These are phyloP conservation scores for Mobula birostris DNA, from an alignment of 2,113 vertebrate species.

Conservation along the genomic window DNA sequence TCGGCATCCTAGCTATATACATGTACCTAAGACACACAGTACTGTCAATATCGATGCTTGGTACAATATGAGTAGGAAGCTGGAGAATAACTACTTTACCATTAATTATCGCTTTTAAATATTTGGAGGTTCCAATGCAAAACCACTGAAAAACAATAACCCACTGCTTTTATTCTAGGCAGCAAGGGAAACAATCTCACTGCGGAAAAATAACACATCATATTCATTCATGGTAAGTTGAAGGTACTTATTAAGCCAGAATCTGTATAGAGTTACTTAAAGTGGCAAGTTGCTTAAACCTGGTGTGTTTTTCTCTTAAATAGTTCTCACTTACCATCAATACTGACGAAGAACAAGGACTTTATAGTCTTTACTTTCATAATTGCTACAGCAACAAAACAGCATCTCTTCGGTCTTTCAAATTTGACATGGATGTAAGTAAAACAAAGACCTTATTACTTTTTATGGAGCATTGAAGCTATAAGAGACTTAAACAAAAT, in stretches of 20 bases:
- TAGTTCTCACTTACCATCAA: conserved; percentile 74
- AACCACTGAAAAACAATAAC: too few relatives aligned
- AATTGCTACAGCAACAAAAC: conserved; percentile 52
- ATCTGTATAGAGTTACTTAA: neutral
- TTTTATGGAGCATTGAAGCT: neutral
- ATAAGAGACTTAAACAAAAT: neutral
- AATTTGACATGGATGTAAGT: conserved; percentile 74
- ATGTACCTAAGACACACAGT: too few relatives aligned
- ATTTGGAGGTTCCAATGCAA: neutral
- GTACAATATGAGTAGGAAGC: neutral
- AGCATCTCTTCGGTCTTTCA: conserved; percentile 37
- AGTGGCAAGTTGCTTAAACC: neutral
- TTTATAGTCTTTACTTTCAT: conserved; percentile 78
- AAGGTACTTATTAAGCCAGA: neutral
- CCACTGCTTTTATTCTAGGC: neutral
- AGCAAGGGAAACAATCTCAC: neutral
- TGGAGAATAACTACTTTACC: neutral
- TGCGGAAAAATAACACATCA: conserved; percentile 45
- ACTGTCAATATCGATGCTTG: neutral
- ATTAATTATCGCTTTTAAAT: neutral
- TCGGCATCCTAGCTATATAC: too few relatives aligned
- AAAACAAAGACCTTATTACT: neutral
- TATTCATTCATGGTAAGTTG: conserved; percentile 63
- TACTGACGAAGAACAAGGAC: conserved; percentile 65
- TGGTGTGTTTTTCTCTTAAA: conserved; percentile 36